Conservation (phyloP, 2,113 vertebrate species). For the Myotis brandtii region DNA sequence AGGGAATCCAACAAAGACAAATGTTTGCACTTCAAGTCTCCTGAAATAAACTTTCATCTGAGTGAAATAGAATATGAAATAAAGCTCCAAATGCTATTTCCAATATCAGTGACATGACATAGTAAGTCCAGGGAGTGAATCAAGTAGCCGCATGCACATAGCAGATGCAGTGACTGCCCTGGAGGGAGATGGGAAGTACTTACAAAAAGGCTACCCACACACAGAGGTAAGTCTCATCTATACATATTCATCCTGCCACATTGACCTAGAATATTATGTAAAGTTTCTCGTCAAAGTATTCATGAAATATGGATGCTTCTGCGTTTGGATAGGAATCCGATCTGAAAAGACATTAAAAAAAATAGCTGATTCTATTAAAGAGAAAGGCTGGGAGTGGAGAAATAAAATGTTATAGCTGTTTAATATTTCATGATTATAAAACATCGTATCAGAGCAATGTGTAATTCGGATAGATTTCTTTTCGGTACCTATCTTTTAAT, state of each 20-base stretch:
- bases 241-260: background rate
- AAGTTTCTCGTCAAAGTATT: constrained; percentile 64
- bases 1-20: background rate
- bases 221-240: background rate
- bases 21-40: background rate
- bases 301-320: constrained; percentile 32
- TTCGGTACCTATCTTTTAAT: background rate
- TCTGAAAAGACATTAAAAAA: constrained; percentile 16
- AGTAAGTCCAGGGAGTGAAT: background rate
- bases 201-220: background rate
- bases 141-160: background rate
- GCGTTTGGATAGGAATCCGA: constrained; percentile 5
- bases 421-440: background rate
- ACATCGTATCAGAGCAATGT: background rate
- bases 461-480: background rate
- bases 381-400: background rate
- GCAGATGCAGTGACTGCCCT: background rate
- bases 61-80: background rate
- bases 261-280: constrained; percentile 49
- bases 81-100: constrained; percentile 32
- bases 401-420: constrained; percentile 46
- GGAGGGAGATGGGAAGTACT: background rate
- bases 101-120: background rate
- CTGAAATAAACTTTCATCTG: background rate
- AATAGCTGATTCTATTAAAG: constrained; percentile 32